Conservation (phyloP, 2,888 invertebrate genomes). For the Drosophila parthenogenetica region DNA sequence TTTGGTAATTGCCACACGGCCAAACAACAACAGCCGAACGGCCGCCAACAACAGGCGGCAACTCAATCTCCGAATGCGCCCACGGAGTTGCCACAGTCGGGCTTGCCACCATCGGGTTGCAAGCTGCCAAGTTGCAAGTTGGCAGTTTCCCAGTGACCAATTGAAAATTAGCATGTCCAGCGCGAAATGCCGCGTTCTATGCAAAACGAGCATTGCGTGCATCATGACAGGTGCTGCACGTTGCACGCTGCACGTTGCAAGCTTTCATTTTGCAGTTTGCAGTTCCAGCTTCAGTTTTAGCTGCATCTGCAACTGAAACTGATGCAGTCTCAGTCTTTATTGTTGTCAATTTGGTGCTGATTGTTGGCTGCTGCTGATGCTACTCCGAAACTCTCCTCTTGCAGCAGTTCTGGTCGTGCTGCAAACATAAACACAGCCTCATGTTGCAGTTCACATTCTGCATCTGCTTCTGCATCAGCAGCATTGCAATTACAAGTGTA, state of each 20-base stretch:
- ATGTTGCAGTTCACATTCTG: background rate
- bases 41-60: conserved; percentile 47
- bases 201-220: conserved; percentile 67
- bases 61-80: conserved; percentile 65
- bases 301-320: conserved; percentile 27
- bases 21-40: conserved; percentile 8
- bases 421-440: conserved; percentile 16
- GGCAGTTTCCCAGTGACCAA: conserved; percentile 42
- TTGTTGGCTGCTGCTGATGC: conserved; percentile 37
- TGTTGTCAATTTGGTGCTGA: conserved; percentile 76
- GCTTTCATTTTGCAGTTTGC: too few species aligned
- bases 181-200: conserved; percentile 45
- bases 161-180: conserved; percentile 80
- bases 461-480: background rate
- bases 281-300: background rate
- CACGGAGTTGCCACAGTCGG: conserved; percentile 22
- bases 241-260: conserved; percentile 4
- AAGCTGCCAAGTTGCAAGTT: background rate
- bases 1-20: conserved; percentile 62
- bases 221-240: conserved; percentile 53
- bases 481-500: background rate
- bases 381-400: conserved; percentile 10
- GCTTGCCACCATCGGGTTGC: background rate
- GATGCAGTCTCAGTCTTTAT: conserved; percentile 46
- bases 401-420: conserved; percentile 14